phyloP scores from a whole-genome alignment of 2,797 vertebrate species.

The Manis javanica region DNA sequence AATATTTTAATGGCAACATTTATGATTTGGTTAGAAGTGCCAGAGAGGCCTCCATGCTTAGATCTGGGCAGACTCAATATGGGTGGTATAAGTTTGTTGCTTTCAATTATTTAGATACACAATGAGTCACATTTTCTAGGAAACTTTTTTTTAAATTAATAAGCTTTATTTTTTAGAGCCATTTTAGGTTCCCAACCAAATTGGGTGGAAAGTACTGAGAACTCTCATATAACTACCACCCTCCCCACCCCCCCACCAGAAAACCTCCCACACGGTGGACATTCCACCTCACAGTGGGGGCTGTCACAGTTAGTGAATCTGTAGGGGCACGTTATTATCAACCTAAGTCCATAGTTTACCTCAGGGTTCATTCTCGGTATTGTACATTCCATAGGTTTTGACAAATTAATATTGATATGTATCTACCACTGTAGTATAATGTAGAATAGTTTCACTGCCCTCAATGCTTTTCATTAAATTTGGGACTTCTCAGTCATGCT shows the following conservation, averaged over 20 bases:
- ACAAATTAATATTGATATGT: not conserved
- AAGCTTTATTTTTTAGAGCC: not conserved
- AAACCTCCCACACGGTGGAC: too few species aligned
- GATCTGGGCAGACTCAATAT: conserved; percentile 71
- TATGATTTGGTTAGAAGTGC: conserved; percentile 83
- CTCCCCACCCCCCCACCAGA: not conserved
- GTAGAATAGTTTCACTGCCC: not conserved
- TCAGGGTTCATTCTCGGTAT: not conserved
- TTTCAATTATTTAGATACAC: conserved; percentile 56
- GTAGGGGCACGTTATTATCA: not conserved
- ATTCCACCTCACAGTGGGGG: not conserved
- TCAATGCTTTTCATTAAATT: not conserved
- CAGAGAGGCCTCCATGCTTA: conserved; percentile 27
- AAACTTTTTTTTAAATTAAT: not conserved
- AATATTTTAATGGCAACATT: conserved; percentile 90
- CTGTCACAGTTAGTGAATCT: not conserved
- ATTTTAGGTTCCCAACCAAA: not conserved
- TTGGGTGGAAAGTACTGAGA: not conserved
- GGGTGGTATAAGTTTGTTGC: conserved; percentile 77
- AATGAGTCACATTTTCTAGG: conserved; percentile 41
- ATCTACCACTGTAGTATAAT: not conserved
- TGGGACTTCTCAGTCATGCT: not conserved
- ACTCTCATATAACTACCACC: too few species aligned
- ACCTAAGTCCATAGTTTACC: not conserved
- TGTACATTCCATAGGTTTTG: not conserved